A percentile compares a stretch with the other conserved stretches of the same genome.
Evolutionary conservation across 2,797 vertebrate species (phyloP).

Genomic region (Oreochromis mossambicus): DNA sequence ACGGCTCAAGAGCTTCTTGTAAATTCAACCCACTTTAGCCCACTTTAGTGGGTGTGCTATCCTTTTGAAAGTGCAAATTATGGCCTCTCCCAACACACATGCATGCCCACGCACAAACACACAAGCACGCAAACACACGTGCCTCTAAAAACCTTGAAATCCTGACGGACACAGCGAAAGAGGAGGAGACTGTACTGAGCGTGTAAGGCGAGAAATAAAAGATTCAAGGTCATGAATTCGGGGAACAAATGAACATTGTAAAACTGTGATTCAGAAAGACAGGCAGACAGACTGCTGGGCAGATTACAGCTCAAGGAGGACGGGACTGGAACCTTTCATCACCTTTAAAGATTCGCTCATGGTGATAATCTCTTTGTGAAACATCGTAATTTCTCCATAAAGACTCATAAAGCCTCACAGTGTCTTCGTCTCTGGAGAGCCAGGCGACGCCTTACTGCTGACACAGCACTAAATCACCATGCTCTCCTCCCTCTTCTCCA

Average conservation of each 20-base stretch:
- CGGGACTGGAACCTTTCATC: constrained; percentile 33
- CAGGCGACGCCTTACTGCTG: constrained; percentile 47
- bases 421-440: constrained; percentile 50
- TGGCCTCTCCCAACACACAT: not conserved
- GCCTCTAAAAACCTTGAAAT: not conserved
- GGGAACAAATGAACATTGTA: not conserved
- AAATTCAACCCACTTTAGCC: constrained; percentile 42
- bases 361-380: constrained; percentile 62
- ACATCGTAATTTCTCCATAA: constrained; percentile 58
- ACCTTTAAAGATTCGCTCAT: constrained; percentile 52
- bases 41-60: constrained; percentile 11
- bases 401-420: constrained; percentile 56
- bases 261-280: not conserved
- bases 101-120: not conserved
- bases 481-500: not conserved
- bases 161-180: not conserved
- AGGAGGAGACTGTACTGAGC: not conserved
- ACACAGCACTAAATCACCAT: constrained; percentile 60
- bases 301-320: constrained; percentile 6
- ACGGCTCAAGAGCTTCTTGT: not conserved
- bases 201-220: not conserved
- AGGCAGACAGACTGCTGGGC: not conserved
- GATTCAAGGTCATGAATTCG: not conserved
- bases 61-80: constrained; percentile 8
- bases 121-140: not conserved